These are phyloP conservation scores for Poeciliopsis prolifica DNA, from an alignment of 2,113 vertebrate genomes.

Conservation along the genomic window DNA sequence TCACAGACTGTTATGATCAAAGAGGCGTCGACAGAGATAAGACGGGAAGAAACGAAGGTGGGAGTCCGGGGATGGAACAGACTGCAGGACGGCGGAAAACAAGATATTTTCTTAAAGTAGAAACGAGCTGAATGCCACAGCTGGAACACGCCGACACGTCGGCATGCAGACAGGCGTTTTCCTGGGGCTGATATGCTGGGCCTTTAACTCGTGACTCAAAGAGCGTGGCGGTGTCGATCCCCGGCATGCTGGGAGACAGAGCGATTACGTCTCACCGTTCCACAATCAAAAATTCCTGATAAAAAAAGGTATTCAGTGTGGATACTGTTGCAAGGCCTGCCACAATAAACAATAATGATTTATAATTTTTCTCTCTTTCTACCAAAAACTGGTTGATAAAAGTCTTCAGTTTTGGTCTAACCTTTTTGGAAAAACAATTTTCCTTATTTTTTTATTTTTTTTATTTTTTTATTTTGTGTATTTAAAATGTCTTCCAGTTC, in stretches of 20 bases:
- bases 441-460: too few relatives aligned
- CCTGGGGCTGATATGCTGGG: constrained; percentile 25
- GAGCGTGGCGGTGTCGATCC: constrained; percentile 20
- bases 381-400: too few relatives aligned
- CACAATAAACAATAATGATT: too few relatives aligned
- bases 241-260: constrained; percentile 7
- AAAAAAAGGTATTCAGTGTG: constrained; percentile 21
- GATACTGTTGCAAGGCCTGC: neutral
- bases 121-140: neutral
- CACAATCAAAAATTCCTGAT: constrained; percentile 35
- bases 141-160: constrained; percentile 3
- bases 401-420: too few relatives aligned
- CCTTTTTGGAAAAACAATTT: too few relatives aligned
- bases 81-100: neutral
- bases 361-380: too few relatives aligned
- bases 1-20: constrained; percentile 1
- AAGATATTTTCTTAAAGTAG: neutral
- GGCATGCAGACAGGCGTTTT: constrained; percentile 14
- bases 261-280: constrained; percentile 32
- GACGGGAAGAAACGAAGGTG: neutral
- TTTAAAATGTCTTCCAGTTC: too few relatives aligned
- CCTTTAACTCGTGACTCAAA: constrained; percentile 56
- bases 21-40: neutral
- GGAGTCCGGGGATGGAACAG: neutral
- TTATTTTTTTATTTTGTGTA: too few relatives aligned